Conservation (phyloP, 2,888 invertebrate genomes). For the Liopterus haemorrhoidalis region DNA sequence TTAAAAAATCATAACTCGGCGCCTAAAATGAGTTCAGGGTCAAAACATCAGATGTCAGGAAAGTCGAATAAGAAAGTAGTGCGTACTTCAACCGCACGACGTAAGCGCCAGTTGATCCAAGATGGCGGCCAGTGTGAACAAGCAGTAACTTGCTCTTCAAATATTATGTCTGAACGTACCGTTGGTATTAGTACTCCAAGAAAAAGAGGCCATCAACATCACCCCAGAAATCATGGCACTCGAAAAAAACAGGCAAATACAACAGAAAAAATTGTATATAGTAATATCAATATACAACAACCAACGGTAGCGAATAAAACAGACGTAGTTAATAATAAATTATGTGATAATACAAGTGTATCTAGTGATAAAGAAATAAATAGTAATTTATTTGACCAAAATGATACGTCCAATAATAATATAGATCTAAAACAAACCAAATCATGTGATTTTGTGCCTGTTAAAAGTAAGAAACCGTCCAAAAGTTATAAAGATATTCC, state of each 20-base stretch:
- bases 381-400: constrained; percentile 18
- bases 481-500: constrained; percentile 24
- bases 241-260: constrained; percentile 48
- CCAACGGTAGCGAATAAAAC: neutral
- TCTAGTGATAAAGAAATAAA: constrained; percentile 42
- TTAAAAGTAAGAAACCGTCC: constrained; percentile 29
- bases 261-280: constrained; percentile 37
- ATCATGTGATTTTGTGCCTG: constrained; percentile 1
- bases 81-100: constrained; percentile 9
- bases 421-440: constrained; percentile 27
- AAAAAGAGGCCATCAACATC: constrained; percentile 70
- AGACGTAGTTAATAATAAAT: constrained; percentile 25
- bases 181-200: constrained; percentile 57
- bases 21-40: constrained; percentile 13
- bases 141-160: constrained; percentile 49
- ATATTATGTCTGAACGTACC: constrained; percentile 54
- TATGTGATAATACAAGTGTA: constrained; percentile 39
- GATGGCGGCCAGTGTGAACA: constrained; percentile 47
- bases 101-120: constrained; percentile 14
- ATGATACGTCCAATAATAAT: constrained; percentile 14
- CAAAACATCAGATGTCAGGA: constrained; percentile 18
- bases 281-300: constrained; percentile 1
- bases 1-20: too few relatives aligned
- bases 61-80: constrained; percentile 4
- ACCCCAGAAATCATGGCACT: constrained; percentile 56